These are phyloP conservation scores for Bos javanicus DNA, from an alignment of 2,113 vertebrate genomes.

Conservation along the genomic window DNA sequence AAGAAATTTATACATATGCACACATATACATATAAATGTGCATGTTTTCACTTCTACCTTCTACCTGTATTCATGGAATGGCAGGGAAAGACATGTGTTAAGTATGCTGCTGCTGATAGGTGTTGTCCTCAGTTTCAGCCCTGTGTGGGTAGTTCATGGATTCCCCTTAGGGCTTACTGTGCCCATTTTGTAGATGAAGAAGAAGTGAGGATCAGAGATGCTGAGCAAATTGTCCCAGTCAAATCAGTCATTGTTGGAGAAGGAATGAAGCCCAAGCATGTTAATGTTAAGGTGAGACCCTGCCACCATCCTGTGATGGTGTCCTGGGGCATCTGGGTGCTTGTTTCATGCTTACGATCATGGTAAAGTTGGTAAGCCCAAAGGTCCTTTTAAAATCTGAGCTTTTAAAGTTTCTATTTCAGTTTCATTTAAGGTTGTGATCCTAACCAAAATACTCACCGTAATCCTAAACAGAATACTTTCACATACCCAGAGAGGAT, in stretches of 20 bases:
- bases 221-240: background rate
- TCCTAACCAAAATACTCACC: background rate
- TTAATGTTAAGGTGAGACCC: rapidly evolving
- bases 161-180: background rate
- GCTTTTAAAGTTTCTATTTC: background rate
- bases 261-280: rapidly evolving
- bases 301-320: rapidly evolving
- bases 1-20: background rate
- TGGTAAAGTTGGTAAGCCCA: background rate
- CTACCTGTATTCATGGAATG: background rate
- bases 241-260: background rate
- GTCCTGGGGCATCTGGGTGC: rapidly evolving
- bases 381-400: background rate
- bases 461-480: background rate
- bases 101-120: rapidly evolving
- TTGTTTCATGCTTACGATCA: rapidly evolving
- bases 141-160: too few species aligned
- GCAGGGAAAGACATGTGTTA: background rate
- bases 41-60: background rate
- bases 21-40: too few species aligned
- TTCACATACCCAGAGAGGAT: background rate
- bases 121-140: background rate
- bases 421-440: background rate
- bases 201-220: background rate
- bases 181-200: background rate